Conservation (phyloP, 1,140 invertebrate genomes). For the Heliothis subflexa region DNA sequence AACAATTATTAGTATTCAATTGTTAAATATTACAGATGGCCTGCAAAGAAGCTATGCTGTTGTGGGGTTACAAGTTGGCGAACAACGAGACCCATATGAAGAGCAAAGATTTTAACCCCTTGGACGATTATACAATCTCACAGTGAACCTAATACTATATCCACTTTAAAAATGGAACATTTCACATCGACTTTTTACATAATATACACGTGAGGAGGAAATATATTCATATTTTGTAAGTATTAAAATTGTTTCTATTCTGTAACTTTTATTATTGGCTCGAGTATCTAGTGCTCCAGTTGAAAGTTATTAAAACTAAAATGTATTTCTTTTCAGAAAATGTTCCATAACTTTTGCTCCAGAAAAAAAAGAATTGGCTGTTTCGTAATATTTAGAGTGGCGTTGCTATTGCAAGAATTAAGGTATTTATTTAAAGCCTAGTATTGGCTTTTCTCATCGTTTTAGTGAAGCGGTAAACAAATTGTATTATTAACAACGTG, state of each 20-base stretch:
- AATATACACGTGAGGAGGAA: slow-evolving; percentile 3
- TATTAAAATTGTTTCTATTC: neutral
- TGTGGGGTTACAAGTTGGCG: slow-evolving; percentile 92
- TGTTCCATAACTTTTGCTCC: slow-evolving; percentile 53
- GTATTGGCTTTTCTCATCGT: slow-evolving; percentile 6
- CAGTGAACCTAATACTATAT: slow-evolving; percentile 61
- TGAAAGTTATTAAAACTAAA: neutral
- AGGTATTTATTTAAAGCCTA: slow-evolving; percentile 40
- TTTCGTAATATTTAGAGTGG: slow-evolving; percentile 45
- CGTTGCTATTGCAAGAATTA: slow-evolving; percentile 51
- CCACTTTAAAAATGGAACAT: slow-evolving; percentile 1
- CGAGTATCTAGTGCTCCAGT: neutral
- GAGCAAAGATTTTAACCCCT: slow-evolving; percentile 82
- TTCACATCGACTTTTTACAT: slow-evolving; percentile 22
- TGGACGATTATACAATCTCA: slow-evolving; percentile 73
- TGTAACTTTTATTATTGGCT: neutral
- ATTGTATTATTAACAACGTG: slow-evolving; percentile 24
- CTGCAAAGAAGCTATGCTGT: slow-evolving; percentile 91
- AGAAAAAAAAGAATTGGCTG: slow-evolving; percentile 36
- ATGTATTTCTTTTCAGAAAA: slow-evolving; percentile 54
- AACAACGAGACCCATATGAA: slow-evolving; percentile 83
- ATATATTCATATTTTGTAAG: slow-evolving; percentile 46
- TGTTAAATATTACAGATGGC: slow-evolving; percentile 80
- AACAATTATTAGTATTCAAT: no score
- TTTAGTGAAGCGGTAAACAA: slow-evolving; percentile 5